Conservation (phyloP, 2,888 invertebrate species). For the Lacanobia wlatinum region DNA sequence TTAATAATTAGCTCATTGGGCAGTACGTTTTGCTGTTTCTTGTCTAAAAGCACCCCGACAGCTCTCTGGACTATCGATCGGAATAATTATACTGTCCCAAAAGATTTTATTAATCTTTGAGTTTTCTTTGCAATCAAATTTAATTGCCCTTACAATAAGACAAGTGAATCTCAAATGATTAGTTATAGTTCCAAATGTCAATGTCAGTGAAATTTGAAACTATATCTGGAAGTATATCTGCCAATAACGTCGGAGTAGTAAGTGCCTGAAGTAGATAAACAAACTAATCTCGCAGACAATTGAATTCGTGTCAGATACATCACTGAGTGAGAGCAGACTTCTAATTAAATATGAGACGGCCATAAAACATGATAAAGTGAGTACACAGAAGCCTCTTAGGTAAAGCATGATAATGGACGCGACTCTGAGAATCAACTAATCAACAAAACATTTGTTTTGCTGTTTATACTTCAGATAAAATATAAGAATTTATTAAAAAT, state of each 20-base stretch:
- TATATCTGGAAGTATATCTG: not conserved
- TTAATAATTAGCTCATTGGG: too few species aligned
- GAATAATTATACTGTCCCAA: too few species aligned
- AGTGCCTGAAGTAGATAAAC: conserved; percentile 9
- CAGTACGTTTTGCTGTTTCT: too few species aligned
- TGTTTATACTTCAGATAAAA: not conserved
- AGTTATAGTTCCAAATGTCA: conserved; percentile 5
- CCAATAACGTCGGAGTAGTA: conserved; percentile 17
- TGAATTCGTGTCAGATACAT: conserved; percentile 25
- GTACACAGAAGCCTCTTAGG: not conserved
- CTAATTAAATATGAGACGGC: conserved; percentile 15
- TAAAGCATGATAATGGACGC: not conserved
- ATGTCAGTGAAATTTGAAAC: too few species aligned
- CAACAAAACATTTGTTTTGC: conserved; percentile 1
- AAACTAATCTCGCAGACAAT: conserved; percentile 21
- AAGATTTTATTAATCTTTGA: not conserved
- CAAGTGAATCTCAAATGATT: conserved; percentile 1
- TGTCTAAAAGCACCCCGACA: too few species aligned
- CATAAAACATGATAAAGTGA: conserved; percentile 22
- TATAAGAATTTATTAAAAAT: not conserved
- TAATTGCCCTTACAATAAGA: not conserved
- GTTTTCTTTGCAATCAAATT: not conserved
- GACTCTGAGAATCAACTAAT: not conserved
- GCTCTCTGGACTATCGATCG: too few species aligned
- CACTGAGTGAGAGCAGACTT: conserved; percentile 6